Evolutionary conservation across 1,140 invertebrate species (phyloP), one percentile per base, ranked within the genome.

Genomic region (Zaprionus davidi): DNA sequence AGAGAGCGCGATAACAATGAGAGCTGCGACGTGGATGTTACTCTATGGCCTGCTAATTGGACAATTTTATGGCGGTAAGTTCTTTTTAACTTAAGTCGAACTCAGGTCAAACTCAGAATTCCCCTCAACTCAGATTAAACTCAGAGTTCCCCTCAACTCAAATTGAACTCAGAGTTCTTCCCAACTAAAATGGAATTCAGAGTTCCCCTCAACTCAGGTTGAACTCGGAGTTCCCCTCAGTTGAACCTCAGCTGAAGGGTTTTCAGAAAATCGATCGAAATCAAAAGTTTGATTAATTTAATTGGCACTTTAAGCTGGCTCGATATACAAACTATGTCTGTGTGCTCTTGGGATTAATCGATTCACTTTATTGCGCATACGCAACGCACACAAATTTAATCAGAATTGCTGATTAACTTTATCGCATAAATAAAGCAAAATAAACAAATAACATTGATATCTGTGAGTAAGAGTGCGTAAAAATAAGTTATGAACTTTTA

Each of bases 1-100:
- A 77, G 13, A 46, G 58, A 81, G 24, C 55, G 56, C 66, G 65
- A 60, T 62, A 69, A 87, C 69, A 60, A 83, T 80, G 78, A 81
- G 59, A 84, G 63, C 80, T 64, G 34, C 81, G 76, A 81, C 75
- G 56, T 71, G 78, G 76, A 73, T 79, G 56, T 59, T 90, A 58
- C 65, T 90, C 70, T 79, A 81, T 81, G 81, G 78, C 71, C 86
- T 88, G 60, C 28, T 84, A 70, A 76, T 85, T 78, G 84, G 78
- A 74, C 81, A 60, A 78, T 74, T 85, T 58, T 79, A 69, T 59
- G 69, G 24, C 28, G 76, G 84, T 88, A 88, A 88, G 84, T 86
- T 53, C 6, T 34, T 12, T 20, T 34, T 0, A 55, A 22, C 24
- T 20, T 2, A 24, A 13, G 3, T 51, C 31, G 11, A 28, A 31